Base-by-base conservation (phyloP, 2,888 invertebrate species). In the Erebia epiphron region DNA sequence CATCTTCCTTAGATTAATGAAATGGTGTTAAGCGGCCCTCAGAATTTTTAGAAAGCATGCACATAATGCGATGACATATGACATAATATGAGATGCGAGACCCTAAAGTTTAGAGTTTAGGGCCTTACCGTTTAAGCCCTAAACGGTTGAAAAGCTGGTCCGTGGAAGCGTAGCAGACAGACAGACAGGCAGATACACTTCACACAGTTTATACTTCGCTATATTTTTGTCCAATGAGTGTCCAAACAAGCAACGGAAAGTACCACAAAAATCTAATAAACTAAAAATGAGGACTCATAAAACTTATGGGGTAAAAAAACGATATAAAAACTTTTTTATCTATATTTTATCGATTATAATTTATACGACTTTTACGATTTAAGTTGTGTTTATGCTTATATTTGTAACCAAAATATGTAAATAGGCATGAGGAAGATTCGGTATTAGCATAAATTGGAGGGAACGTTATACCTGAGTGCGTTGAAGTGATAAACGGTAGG, bases 401-500 rank as follows among this genome's bases (percentile, higher is more conserved):
- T 14, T 64, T 70, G 58, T 68, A 68, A 63, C 68, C 41, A 70
- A 70, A 74, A 72, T 60, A 74, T 74, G 74, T 61, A 70, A 70
- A 74, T 73, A 71, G 61, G 65, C 52, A 62, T 63, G 65, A 70
- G 67, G 68, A 77, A 81, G 81, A 83, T 86, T 86, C 80, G 83
- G 82, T 83, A 73, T 69, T 73, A 82, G 78, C 83, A 82, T 81
- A 86, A 81, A 80, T 79, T 86, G 87, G 85, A 86, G 86, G 84
- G 82, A 82, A 79, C 72, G 76, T 80, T 82, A 80, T 84, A 83
- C 87, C 85, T 79, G 83, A 5, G 85, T 79, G 81, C 82, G 78
- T 78, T 81, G 78, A 79, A 83, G 86, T 85, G 87, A 85, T 86
- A 86, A 83, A 87, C 83, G 85, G 82, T 80, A 78, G 75, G 76